Evolutionary conservation across 2,797 vertebrate genomes (phyloP).

Genomic region (Falco naumanni): DNA sequence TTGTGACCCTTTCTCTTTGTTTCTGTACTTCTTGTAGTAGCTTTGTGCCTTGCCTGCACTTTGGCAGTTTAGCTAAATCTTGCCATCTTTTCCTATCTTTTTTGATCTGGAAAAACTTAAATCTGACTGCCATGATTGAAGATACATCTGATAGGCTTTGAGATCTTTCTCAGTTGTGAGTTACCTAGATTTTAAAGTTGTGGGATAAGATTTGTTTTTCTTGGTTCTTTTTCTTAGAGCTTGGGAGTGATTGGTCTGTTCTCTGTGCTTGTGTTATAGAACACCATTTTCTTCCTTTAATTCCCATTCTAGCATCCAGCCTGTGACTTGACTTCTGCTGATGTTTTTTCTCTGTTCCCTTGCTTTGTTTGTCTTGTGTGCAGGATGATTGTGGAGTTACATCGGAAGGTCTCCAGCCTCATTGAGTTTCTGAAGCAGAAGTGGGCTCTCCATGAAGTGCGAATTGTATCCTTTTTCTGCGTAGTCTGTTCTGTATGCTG

Average conservation of each 20-base stretch:
- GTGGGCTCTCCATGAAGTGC: constrained; percentile 94
- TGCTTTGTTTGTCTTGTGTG: not conserved
- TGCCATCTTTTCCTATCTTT: not conserved
- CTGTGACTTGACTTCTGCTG: not conserved
- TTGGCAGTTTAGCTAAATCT: not conserved
- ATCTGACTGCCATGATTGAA: no score
- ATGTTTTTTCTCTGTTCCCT: not conserved
- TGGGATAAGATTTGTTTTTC: not conserved
- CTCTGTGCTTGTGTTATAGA: not conserved
- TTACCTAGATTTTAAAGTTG: not conserved
- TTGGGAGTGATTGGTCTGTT: not conserved
- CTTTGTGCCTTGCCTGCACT: not conserved
- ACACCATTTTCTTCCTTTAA: not conserved
- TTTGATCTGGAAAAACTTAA: not conserved
- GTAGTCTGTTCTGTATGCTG: not conserved
- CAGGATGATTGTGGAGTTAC: constrained; percentile 98
- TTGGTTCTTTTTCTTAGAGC: not conserved
- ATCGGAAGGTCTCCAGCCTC: constrained; percentile 97
- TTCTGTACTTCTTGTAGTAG: not conserved
- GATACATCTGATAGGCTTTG: not conserved
- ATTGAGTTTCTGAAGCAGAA: constrained; percentile 98
- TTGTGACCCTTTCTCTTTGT: not conserved
- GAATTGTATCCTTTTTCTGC: constrained; percentile 90
- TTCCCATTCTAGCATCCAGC: not conserved
- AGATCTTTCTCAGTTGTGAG: not conserved